Conservation (phyloP, 2,888 invertebrate species). For the Synanthedon andrenaeformis region DNA sequence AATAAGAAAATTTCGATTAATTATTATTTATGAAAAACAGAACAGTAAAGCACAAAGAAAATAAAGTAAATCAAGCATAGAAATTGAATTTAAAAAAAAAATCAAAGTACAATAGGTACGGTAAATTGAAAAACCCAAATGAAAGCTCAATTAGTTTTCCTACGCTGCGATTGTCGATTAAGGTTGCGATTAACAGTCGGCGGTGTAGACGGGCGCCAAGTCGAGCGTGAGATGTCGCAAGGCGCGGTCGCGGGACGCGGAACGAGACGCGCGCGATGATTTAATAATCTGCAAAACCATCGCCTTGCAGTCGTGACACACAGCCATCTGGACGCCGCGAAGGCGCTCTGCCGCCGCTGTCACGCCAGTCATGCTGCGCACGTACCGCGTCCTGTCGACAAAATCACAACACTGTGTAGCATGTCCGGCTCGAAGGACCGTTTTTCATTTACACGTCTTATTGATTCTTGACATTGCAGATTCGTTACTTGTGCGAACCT, state of each 20-base stretch:
- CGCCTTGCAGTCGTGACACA: slow-evolving; percentile 94
- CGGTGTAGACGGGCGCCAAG: slow-evolving; percentile 83
- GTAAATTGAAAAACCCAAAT: neutral
- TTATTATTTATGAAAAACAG: neutral
- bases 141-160: neutral
- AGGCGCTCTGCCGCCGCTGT: slow-evolving; percentile 72
- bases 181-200: slow-evolving; percentile 37
- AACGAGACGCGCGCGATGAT: slow-evolving; percentile 84
- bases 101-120: neutral
- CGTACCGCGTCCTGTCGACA: slow-evolving; percentile 68
- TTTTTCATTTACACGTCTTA: too few relatives aligned
- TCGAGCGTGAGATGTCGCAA: slow-evolving; percentile 85
- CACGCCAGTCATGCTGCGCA: slow-evolving; percentile 71
- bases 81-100: too few relatives aligned
- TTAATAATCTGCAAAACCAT: slow-evolving; percentile 95
- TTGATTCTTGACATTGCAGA: too few relatives aligned
- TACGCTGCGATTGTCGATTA: neutral
- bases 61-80: neutral
- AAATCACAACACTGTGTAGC: neutral
- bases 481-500: neutral
- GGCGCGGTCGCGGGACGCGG: slow-evolving; percentile 85
- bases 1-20: neutral
- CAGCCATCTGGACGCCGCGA: slow-evolving; percentile 85
- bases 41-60: neutral
- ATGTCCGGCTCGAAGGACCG: neutral